Base-by-base conservation (phyloP, 2,888 invertebrate genomes). In the Tortrix viridana region DNA sequence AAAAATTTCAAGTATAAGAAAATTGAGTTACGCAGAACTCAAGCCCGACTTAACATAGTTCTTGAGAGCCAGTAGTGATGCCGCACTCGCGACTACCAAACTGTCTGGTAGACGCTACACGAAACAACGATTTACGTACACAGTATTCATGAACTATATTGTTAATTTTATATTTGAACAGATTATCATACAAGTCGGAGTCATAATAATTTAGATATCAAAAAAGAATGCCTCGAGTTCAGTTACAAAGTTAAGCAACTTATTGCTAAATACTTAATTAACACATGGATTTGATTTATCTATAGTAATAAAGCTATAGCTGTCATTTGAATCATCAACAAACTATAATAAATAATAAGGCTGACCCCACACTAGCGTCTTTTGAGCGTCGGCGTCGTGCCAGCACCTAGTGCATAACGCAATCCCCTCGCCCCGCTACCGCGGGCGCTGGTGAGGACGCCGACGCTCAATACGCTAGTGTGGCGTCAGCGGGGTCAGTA, bases 341-440 rank as follows among this genome's bases (percentile, higher is more conserved):
- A 68, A 70, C 66, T 64, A n/a, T 43, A 37, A 46, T 49, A 52
- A 68, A 70, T 65, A 53, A 70, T 69, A n/a, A 76, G 79, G 79
- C 76, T n/a, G n/a, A n/a, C n/a, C n/a, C n/a, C n/a, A n/a, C n/a
- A n/a, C n/a, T n/a, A n/a, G n/a, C n/a, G n/a, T n/a, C n/a, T n/a
- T n/a, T n/a, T n/a, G n/a, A n/a, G n/a, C n/a, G n/a, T n/a, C n/a
- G n/a, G n/a, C n/a, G n/a, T n/a, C n/a, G n/a, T n/a, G n/a, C n/a
- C n/a, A n/a, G n/a, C n/a, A n/a, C n/a, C n/a, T n/a, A n/a, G n/a
- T n/a, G n/a, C n/a, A n/a, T n/a, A n/a, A n/a, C n/a, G n/a, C n/a
- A n/a, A n/a, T n/a, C n/a, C n/a, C 57, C 73, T 73, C 69, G 71
- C 70, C 73, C 71, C 69, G 73, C 69, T n/a, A n/a, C n/a, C n/a